These are phyloP conservation scores for Escarpia spicata DNA, from an alignment of 2,888 invertebrate genomes.

Conservation along the genomic window DNA sequence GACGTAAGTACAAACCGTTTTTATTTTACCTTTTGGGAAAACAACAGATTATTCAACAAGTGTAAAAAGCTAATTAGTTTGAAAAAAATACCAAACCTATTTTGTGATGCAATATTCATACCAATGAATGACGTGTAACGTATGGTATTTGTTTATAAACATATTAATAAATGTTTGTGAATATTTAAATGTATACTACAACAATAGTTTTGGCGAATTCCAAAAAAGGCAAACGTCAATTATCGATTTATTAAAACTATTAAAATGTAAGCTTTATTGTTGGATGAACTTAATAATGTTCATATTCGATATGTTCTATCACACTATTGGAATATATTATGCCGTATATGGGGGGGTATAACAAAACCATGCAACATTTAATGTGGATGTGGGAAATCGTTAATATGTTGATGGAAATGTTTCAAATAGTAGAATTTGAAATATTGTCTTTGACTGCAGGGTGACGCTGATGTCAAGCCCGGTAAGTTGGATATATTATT, in stretches of 20 bases:
- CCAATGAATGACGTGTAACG: background rate
- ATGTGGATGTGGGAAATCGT: background rate
- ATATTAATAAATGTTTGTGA: background rate
- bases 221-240: too few relatives aligned
- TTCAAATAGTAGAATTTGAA: background rate
- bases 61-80: background rate
- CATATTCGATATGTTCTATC: too few relatives aligned
- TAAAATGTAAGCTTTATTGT: too few relatives aligned
- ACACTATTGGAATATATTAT: background rate
- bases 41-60: background rate
- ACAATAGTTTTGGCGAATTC: too few relatives aligned
- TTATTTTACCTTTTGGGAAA: background rate
- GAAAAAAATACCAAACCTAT: background rate
- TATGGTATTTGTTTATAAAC: background rate
- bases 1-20: background rate
- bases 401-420: background rate
- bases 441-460: background rate
- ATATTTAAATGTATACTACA: background rate
- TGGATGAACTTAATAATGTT: too few relatives aligned
- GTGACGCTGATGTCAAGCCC: background rate
- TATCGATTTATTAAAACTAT: too few relatives aligned
- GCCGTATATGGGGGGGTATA: too few relatives aligned
- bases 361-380: too few relatives aligned
- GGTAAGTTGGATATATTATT: background rate
- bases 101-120: background rate